phyloP scores from a whole-genome alignment of 23 tunicate species.

The Styela clava region DNA sequence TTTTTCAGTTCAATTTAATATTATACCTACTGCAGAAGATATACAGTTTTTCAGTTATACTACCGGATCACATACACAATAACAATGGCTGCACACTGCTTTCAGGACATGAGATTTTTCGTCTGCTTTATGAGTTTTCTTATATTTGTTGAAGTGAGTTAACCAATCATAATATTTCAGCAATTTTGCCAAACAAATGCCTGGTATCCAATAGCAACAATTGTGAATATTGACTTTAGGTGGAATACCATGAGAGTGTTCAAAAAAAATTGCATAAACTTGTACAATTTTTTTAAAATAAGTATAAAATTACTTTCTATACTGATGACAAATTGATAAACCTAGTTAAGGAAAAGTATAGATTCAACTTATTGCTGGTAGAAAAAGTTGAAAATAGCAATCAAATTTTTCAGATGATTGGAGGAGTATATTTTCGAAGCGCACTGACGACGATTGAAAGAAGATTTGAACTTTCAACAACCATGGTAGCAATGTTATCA shows the following conservation, averaged over 20 bases:
- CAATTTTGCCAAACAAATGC: background rate
- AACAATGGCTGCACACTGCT: background rate
- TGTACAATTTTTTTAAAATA: background rate
- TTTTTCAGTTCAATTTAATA: background rate
- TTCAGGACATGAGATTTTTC: background rate
- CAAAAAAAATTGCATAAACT: background rate
- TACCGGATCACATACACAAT: background rate
- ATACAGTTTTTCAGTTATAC: background rate
- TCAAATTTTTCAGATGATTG: background rate
- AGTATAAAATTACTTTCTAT: background rate
- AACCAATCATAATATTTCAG: background rate
- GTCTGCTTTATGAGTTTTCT: background rate
- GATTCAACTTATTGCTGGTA: no score
- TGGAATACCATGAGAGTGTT: background rate
- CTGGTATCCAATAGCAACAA: background rate
- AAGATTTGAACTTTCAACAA: slow-evolving; percentile 61
- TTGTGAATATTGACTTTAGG: background rate
- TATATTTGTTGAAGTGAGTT: background rate
- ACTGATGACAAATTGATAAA: background rate
- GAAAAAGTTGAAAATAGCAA: no score
- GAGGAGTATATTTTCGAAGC: slow-evolving; percentile 13
- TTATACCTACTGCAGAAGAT: background rate
- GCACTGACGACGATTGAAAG: slow-evolving; percentile 61
- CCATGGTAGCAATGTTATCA: slow-evolving; percentile 42
- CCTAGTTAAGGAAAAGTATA: background rate